These are phyloP conservation scores for Larimichthys polyactis DNA, from an alignment of 2,113 vertebrate genomes.

Conservation along the genomic window DNA sequence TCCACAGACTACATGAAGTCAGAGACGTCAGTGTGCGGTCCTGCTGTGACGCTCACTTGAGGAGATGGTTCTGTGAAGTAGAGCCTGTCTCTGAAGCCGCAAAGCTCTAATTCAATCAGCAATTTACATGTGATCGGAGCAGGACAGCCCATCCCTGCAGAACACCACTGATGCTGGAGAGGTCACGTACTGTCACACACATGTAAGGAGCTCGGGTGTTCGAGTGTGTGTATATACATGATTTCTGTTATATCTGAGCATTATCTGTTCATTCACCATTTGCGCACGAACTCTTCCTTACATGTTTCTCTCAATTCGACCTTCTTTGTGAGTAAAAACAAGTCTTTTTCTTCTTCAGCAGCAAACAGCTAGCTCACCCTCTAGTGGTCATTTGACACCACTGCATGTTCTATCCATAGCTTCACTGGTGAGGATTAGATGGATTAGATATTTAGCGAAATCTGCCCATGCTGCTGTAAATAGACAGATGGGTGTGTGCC, in stretches of 20 bases:
- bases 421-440: conserved; percentile 70
- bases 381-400: conserved; percentile 42
- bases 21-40: conserved; percentile 1
- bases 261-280: not conserved
- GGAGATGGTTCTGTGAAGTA: conserved; percentile 33
- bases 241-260: not conserved
- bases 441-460: conserved; percentile 81
- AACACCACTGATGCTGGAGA: conserved; percentile 5
- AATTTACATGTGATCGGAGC: conserved; percentile 17
- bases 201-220: not conserved
- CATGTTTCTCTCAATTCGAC: not conserved
- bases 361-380: conserved; percentile 35
- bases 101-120: conserved; percentile 50
- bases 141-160: conserved; percentile 1
- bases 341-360: not conserved
- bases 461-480: conserved; percentile 72
- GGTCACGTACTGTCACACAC: not conserved
- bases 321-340: not conserved
- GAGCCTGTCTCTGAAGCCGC: conserved; percentile 40
- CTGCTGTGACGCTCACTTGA: conserved; percentile 54
- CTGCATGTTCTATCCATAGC: conserved; percentile 38
- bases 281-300: not conserved
- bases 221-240: not conserved
- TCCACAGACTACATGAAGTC: not conserved
- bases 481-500: conserved; percentile 78